These are phyloP conservation scores for Pandemis corylana DNA, from an alignment of 2,888 invertebrate species.

Conservation along the genomic window DNA sequence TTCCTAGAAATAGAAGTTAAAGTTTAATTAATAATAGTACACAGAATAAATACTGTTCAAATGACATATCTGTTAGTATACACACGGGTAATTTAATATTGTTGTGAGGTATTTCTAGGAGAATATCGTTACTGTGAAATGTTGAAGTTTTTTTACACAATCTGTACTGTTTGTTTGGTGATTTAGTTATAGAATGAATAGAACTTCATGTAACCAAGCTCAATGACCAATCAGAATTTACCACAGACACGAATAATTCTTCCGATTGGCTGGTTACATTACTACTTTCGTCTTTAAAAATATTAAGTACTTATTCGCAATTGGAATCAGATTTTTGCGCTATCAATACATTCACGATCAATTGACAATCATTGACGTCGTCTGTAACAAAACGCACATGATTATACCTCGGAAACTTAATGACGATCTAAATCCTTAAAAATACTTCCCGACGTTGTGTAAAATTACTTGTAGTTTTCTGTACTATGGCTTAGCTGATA, in stretches of 20 bases:
- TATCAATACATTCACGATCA: no score
- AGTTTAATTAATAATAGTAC: background rate
- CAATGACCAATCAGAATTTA: no score
- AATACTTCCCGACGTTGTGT: background rate
- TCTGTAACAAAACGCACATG: constrained; percentile 3
- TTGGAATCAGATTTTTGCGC: background rate
- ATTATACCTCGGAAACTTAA: constrained; percentile 5
- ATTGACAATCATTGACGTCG: background rate
- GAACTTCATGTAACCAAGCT: no score
- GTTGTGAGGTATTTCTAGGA: constrained; percentile 11
- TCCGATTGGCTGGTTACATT: no score
- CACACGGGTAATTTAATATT: background rate
- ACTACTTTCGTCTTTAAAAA: no score
- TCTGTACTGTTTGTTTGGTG: background rate
- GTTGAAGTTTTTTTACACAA: background rate
- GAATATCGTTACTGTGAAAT: background rate
- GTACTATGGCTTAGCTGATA: constrained; percentile 14
- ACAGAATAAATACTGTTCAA: constrained; percentile 5
- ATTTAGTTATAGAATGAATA: background rate
- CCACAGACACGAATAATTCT: no score
- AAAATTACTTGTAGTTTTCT: background rate
- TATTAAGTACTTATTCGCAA: no score
- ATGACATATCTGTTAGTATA: constrained; percentile 27
- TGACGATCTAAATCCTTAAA: background rate
- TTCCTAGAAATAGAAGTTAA: background rate